A percentile compares a stretch with the other conserved stretches of the same genome.
Conservation (phyloP, 2,888 invertebrate genomes). For the Pimpla rufipes region DNA sequence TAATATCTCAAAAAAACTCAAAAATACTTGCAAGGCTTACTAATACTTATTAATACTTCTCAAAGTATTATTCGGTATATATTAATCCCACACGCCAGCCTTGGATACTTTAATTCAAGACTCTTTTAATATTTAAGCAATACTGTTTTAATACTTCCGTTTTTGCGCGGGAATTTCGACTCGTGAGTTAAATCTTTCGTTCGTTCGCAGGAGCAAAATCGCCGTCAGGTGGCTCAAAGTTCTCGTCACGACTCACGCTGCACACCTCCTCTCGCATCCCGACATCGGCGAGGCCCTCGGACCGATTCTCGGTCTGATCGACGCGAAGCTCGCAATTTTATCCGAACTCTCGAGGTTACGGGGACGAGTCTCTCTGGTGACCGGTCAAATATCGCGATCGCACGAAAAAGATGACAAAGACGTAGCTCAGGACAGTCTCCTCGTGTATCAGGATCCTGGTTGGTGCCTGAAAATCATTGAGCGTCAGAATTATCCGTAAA, state of each 20-base stretch:
- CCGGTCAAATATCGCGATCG: slow-evolving; percentile 86
- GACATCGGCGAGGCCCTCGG: slow-evolving; percentile 87
- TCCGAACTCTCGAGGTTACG: slow-evolving; percentile 87
- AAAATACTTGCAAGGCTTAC: too few relatives aligned
- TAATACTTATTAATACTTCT: too few relatives aligned
- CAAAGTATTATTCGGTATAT: too few relatives aligned
- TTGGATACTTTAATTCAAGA: too few relatives aligned
- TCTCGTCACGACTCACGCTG: slow-evolving; percentile 87
- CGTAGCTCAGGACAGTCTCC: slow-evolving; percentile 84
- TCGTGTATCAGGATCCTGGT: slow-evolving; percentile 88
- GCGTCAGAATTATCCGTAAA: neutral
- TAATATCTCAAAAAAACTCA: too few relatives aligned
- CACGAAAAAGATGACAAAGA: slow-evolving; percentile 84
- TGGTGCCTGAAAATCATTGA: slow-evolving; percentile 53
- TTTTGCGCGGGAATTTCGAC: too few relatives aligned
- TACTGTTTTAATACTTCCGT: too few relatives aligned
- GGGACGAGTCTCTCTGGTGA: slow-evolving; percentile 88
- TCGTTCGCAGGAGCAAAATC: slow-evolving; percentile 85
- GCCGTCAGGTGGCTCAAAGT: slow-evolving; percentile 88
- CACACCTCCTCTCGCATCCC: slow-evolving; percentile 88
- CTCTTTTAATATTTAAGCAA: too few relatives aligned
- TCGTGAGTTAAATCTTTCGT: slow-evolving; percentile 24
- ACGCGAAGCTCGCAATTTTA: slow-evolving; percentile 86
- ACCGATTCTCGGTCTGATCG: slow-evolving; percentile 87
- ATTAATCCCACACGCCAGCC: too few relatives aligned